These are phyloP conservation scores for Falco berigora DNA, from an alignment of 2,797 vertebrate species.

Conservation along the genomic window DNA sequence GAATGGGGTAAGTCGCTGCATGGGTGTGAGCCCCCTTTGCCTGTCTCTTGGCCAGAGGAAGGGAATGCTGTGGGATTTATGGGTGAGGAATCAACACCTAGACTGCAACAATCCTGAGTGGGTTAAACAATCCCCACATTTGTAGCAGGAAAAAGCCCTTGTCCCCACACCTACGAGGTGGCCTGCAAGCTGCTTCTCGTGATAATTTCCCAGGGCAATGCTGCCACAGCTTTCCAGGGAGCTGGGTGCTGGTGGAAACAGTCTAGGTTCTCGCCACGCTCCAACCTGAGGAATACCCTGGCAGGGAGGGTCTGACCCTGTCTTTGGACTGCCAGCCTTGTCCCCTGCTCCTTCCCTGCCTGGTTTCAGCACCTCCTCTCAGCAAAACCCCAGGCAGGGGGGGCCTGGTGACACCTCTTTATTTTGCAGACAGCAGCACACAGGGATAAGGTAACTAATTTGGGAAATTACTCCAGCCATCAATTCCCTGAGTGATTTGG, in stretches of 20 bases:
- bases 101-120: not conserved
- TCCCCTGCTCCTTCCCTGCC: not conserved
- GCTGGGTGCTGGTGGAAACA: not conserved
- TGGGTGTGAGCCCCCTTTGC: not conserved
- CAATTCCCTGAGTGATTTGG: not conserved
- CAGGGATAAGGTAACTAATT: not conserved
- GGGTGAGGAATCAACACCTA: not conserved
- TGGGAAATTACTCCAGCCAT: not conserved
- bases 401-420: not conserved
- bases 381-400: not conserved
- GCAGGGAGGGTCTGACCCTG: not conserved
- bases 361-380: not conserved
- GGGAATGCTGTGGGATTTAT: not conserved
- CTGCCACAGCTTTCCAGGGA: not conserved
- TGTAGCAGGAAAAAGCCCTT: not conserved
- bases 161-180: too few relatives aligned
- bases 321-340: not conserved
- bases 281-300: not conserved
- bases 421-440: not conserved
- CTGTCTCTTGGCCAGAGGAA: not conserved
- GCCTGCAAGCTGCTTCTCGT: not conserved
- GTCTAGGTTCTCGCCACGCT: not conserved
- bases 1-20: accelerated
- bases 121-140: not conserved
- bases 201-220: not conserved